A percentile compares a stretch with the other conserved stretches of the same genome.
phyloP scores from a whole-genome alignment of 2,888 invertebrate genomes.

The Trachelus tabidus region DNA sequence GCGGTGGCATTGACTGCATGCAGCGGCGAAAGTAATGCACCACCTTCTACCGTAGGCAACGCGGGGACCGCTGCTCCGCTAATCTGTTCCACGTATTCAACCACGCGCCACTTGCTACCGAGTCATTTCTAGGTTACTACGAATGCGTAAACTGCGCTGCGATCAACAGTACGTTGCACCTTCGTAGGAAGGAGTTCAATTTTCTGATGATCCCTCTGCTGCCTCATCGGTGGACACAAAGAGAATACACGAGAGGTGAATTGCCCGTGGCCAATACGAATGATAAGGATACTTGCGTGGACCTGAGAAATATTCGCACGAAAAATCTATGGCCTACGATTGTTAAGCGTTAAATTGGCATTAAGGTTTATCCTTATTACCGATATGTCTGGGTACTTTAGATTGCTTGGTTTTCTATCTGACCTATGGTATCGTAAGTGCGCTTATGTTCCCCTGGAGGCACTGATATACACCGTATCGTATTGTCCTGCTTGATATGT shows the following conservation, averaged over 20 bases:
- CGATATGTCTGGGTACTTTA: background rate
- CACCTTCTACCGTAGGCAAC: background rate
- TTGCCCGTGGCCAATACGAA: background rate
- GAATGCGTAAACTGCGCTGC: conserved; percentile 28
- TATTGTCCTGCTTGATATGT: background rate
- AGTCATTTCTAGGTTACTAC: conserved; percentile 56
- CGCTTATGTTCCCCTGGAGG: background rate
- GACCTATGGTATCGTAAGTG: background rate
- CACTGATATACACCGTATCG: background rate
- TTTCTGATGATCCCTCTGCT: background rate
- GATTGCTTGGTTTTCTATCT: background rate
- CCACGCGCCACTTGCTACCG: conserved; percentile 30
- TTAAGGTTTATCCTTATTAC: background rate
- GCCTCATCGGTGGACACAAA: background rate
- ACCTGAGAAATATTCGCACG: background rate
- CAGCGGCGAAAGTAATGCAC: conserved; percentile 56
- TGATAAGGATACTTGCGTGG: background rate
- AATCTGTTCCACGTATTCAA: conserved; percentile 42
- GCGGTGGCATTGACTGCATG: conserved; percentile 51
- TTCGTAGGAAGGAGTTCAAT: background rate
- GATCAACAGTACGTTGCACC: background rate
- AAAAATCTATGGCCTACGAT: background rate
- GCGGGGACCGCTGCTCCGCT: conserved; percentile 21
- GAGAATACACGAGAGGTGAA: background rate
- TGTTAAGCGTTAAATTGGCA: background rate